Evolutionary conservation across 1,140 invertebrate species (phyloP).

Genomic region (Drosophila sechellia): DNA sequence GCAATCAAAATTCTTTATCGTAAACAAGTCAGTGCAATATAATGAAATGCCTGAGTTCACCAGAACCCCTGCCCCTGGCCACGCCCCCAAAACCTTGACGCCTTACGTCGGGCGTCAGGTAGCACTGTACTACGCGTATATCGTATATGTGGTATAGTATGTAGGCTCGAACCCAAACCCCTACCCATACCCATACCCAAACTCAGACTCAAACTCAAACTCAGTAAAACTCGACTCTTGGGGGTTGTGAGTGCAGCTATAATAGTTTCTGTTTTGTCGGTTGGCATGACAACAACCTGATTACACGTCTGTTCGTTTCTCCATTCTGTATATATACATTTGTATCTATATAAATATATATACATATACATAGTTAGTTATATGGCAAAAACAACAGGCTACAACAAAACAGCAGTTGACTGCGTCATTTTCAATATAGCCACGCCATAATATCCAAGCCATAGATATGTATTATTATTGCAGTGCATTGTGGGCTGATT

Average conservation of each 20-base stretch:
- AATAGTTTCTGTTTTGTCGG: constrained; percentile 64
- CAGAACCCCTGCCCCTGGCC: neutral
- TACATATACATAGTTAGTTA: neutral
- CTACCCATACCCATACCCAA: constrained; percentile 2
- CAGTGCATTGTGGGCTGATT: constrained; percentile 67
- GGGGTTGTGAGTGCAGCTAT: constrained; percentile 39
- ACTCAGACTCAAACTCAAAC: constrained; percentile 7
- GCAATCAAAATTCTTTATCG: constrained; percentile 17
- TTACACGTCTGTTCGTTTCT: constrained; percentile 48
- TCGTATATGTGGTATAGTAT: neutral
- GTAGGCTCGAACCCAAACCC: constrained; percentile 12
- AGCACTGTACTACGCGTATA: constrained; percentile 32
- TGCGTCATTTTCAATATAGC: constrained; percentile 48
- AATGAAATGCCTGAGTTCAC: neutral
- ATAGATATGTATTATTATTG: constrained; percentile 42
- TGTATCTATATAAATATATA: neutral
- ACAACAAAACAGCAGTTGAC: constrained; percentile 26
- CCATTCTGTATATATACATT: constrained; percentile 2
- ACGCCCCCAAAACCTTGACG: neutral
- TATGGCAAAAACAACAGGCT: constrained; percentile 12
- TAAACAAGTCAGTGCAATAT: neutral
- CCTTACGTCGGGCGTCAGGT: constrained; percentile 28
- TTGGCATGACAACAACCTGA: constrained; percentile 68
- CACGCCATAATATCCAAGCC: constrained; percentile 5
- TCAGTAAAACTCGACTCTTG: constrained; percentile 26